These are phyloP conservation scores for Artibeus jamaicensis DNA, from an alignment of 2,797 vertebrate genomes.

Conservation along the genomic window DNA sequence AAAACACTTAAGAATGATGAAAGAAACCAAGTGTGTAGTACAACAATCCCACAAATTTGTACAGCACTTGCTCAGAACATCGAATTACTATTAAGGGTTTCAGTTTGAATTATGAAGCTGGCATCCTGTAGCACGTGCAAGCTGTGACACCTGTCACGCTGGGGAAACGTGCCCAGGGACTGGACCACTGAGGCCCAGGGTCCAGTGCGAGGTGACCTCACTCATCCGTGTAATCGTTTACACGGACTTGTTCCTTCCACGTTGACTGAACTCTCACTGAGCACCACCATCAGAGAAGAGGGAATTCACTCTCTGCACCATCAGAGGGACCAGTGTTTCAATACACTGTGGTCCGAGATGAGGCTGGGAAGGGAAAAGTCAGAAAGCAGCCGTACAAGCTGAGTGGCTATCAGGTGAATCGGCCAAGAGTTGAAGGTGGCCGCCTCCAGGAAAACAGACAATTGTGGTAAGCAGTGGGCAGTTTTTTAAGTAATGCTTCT, in stretches of 20 bases:
- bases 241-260: neutral
- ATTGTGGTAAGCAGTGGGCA: neutral
- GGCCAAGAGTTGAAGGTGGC: neutral
- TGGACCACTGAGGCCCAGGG: neutral
- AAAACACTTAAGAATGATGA: slow-evolving; percentile 8
- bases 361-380: neutral
- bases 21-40: neutral
- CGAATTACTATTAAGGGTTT: neutral
- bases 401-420: neutral
- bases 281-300: neutral
- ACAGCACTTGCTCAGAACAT: neutral
- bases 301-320: neutral
- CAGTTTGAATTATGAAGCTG: neutral
- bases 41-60: neutral
- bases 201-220: neutral
- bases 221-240: neutral
- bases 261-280: neutral
- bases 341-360: neutral
- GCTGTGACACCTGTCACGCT: neutral
- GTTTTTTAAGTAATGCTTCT: neutral
- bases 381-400: neutral
- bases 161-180: neutral
- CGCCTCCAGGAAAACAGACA: neutral
- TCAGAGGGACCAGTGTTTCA: neutral
- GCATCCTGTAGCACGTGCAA: neutral